These are phyloP conservation scores for Spheniscus mendiculus DNA, from an alignment of 2,113 vertebrate genomes.

Conservation along the genomic window DNA sequence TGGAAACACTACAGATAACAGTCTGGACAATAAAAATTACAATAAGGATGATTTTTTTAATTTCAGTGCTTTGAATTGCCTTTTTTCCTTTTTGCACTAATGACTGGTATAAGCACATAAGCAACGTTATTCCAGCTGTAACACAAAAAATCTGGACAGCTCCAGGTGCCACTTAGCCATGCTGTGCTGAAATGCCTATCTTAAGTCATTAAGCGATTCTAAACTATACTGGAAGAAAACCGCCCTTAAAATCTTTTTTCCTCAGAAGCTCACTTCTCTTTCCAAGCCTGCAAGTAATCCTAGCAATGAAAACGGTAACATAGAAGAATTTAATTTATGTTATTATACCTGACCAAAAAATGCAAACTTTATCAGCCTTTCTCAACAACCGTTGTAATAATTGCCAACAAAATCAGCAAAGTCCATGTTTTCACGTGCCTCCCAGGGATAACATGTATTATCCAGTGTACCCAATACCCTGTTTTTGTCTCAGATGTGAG, in stretches of 20 bases:
- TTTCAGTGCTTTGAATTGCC: not conserved
- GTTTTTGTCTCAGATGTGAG: not conserved
- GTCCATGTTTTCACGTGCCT: not conserved
- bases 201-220: not conserved
- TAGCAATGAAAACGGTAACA: not conserved
- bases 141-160: not conserved
- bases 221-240: not conserved
- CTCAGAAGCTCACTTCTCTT: not conserved
- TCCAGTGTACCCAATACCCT: not conserved
- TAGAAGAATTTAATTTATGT: not conserved
- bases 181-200: not conserved
- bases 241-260: not conserved
- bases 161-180: not conserved
- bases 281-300: not conserved
- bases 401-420: not conserved
- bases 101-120: not conserved
- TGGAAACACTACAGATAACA: not conserved
- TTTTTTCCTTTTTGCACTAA: not conserved
- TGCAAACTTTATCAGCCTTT: not conserved
- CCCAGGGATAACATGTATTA: not conserved
- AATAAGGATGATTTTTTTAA: not conserved
- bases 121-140: not conserved
- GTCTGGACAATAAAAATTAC: not conserved
- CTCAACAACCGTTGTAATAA: not conserved
- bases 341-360: not conserved